These are phyloP conservation scores for Limnephilus auricula DNA, from an alignment of 2,888 invertebrate species.

Conservation along the genomic window DNA sequence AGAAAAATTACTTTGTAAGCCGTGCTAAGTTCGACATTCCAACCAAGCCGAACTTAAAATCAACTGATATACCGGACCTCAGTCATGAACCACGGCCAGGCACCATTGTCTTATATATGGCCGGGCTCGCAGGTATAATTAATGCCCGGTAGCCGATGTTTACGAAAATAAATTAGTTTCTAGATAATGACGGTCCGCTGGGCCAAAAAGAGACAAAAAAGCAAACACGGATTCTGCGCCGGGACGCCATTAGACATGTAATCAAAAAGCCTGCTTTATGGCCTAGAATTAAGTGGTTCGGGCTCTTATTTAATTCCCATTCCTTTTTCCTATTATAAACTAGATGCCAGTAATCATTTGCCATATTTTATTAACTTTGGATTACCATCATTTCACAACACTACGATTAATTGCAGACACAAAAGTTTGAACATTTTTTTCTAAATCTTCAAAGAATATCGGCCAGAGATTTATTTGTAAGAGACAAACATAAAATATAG, in stretches of 20 bases:
- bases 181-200: conserved; percentile 57
- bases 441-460: background rate
- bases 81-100: background rate
- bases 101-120: conserved; percentile 25
- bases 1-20: no score
- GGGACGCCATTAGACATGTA: conserved; percentile 16
- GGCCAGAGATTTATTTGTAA: no score
- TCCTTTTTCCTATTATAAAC: conserved; percentile 9
- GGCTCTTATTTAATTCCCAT: background rate
- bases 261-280: conserved; percentile 25
- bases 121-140: conserved; percentile 50
- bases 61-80: no score
- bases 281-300: background rate
- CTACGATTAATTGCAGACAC: background rate
- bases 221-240: conserved; percentile 29
- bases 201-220: conserved; percentile 33
- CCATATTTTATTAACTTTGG: background rate
- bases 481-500: no score
- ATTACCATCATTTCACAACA: background rate
- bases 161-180: conserved; percentile 65
- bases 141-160: conserved; percentile 64
- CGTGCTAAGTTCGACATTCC: no score
- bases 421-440: background rate
- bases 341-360: background rate
- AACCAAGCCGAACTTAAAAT: no score